Evolutionary conservation across 1,140 invertebrate species (phyloP).

Genomic region (Drosophila pruinosa): DNA sequence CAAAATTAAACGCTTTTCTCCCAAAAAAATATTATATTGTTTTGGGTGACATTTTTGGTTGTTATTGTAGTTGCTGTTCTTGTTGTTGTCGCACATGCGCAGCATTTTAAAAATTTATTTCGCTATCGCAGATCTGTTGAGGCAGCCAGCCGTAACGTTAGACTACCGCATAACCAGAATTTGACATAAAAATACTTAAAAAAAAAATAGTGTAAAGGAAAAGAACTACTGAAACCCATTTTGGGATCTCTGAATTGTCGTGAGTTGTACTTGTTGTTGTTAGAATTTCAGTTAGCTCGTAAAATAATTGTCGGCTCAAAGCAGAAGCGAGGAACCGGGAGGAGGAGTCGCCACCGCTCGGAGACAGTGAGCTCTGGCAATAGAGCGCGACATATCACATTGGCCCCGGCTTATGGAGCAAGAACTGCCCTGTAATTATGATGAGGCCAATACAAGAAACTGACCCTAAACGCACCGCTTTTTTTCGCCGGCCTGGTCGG

Average conservation of each 20-base stretch:
- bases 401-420: conserved; percentile 56
- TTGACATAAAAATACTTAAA: conserved; percentile 43
- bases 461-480: conserved; percentile 66
- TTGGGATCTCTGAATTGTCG: conserved; percentile 43
- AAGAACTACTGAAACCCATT: conserved; percentile 24
- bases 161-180: conserved; percentile 49
- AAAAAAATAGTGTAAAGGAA: not conserved
- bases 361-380: conserved; percentile 50
- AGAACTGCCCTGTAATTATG: conserved; percentile 71
- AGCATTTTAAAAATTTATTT: conserved; percentile 52
- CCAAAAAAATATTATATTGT: conserved; percentile 27
- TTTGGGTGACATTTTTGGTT: conserved; percentile 22
- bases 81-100: conserved; percentile 36
- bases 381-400: conserved; percentile 78
- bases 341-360: not conserved
- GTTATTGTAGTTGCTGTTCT: not conserved
- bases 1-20: conserved; percentile 15
- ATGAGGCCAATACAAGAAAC: conserved; percentile 78
- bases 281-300: conserved; percentile 63
- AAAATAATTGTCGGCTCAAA: conserved; percentile 71
- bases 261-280: conserved; percentile 49
- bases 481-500: conserved; percentile 17
- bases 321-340: conserved; percentile 2
- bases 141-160: conserved; percentile 66
- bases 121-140: conserved; percentile 66